These are phyloP conservation scores for Drosophila macrothrix DNA, from an alignment of 2,888 invertebrate genomes.

Conservation along the genomic window DNA sequence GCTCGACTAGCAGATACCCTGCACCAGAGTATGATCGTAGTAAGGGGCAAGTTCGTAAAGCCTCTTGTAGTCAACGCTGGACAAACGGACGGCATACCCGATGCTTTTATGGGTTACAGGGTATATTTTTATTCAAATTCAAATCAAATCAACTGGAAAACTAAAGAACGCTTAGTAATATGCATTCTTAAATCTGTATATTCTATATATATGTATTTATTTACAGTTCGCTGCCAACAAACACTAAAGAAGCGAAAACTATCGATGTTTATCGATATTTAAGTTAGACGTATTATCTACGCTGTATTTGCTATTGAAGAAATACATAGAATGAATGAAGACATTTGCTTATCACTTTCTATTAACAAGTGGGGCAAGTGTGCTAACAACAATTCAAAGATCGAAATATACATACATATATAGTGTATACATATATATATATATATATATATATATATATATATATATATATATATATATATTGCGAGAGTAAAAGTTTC, in stretches of 20 bases:
- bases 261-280: slow-evolving; percentile 28
- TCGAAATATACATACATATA: slow-evolving; percentile 28
- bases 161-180: slow-evolving; percentile 14
- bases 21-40: slow-evolving; percentile 2
- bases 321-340: slow-evolving; percentile 44
- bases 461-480: slow-evolving; percentile 1
- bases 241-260: slow-evolving; percentile 57
- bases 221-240: slow-evolving; percentile 58
- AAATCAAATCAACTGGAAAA: slow-evolving; percentile 15
- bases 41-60: background rate
- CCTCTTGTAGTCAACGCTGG: background rate
- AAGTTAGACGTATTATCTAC: slow-evolving; percentile 28
- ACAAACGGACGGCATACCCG: background rate
- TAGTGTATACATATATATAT: slow-evolving; percentile 1
- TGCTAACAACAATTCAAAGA: slow-evolving; percentile 71
- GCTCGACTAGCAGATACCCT: slow-evolving; percentile 27
- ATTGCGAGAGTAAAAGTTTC: slow-evolving; percentile 12
- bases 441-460: background rate
- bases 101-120: background rate
- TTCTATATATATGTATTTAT: slow-evolving; percentile 29
- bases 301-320: slow-evolving; percentile 29
- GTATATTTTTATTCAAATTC: background rate
- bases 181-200: slow-evolving; percentile 17
- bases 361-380: slow-evolving; percentile 63
- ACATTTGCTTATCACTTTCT: slow-evolving; percentile 41